These are phyloP conservation scores for Aepyceros melampus DNA, from an alignment of 2,113 vertebrate genomes.

Conservation along the genomic window DNA sequence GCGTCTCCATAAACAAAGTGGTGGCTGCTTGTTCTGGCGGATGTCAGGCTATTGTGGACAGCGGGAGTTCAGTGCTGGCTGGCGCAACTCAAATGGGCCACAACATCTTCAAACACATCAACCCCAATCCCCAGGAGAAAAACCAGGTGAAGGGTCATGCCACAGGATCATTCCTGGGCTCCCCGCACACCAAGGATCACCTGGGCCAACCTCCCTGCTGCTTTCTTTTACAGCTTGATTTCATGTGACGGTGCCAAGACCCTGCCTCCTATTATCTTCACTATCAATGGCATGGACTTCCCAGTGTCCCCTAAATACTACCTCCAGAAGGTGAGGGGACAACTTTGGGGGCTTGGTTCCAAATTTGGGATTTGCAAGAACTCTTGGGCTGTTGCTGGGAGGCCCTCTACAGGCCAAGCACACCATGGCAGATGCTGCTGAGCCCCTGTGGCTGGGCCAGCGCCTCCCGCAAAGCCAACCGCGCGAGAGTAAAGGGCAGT, in stretches of 20 bases:
- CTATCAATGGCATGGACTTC: slow-evolving; percentile 53
- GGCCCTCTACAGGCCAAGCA: not conserved
- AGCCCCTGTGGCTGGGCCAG: not conserved
- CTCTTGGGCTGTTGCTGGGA: not conserved
- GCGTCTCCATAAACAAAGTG: not conserved
- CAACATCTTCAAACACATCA: slow-evolving; percentile 69
- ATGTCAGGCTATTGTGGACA: slow-evolving; percentile 40
- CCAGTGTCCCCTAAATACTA: slow-evolving; percentile 71
- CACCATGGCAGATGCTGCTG: not conserved
- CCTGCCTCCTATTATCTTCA: slow-evolving; percentile 73
- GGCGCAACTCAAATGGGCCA: slow-evolving; percentile 63
- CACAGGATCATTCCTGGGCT: not conserved
- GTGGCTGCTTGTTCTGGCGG: not conserved
- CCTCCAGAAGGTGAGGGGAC: slow-evolving; percentile 46
- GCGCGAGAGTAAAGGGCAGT: not conserved
- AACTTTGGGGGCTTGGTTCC: not conserved
- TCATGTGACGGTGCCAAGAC: slow-evolving; percentile 5
- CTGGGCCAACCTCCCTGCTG: not conserved
- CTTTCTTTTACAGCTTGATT: slow-evolving; percentile 26
- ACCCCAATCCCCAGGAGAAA: not conserved
- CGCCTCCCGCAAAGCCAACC: not conserved
- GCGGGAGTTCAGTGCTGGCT: slow-evolving; percentile 77
- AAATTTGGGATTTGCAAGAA: not conserved
- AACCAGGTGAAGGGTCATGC: not conserved
- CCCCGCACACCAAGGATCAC: fast-evolving